phyloP scores from a whole-genome alignment of 1,140 invertebrate genomes.

The Eriocheir sinensis region DNA sequence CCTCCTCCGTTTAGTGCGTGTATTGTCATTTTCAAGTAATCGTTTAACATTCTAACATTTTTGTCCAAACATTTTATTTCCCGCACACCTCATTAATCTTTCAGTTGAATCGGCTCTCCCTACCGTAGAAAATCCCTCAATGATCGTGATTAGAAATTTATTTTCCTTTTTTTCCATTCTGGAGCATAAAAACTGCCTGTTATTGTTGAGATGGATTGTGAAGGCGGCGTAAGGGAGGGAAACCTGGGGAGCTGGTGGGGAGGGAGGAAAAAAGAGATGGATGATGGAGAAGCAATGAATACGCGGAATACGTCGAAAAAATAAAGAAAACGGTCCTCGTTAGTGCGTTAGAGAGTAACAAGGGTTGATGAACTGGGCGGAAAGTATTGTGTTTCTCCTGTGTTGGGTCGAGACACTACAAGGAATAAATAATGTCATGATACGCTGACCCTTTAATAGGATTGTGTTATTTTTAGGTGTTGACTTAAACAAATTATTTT shows the following conservation, averaged over 20 bases:
- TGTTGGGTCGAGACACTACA: too few species aligned
- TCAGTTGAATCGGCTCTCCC: slow-evolving; percentile 8
- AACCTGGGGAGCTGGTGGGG: neutral
- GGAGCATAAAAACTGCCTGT: neutral
- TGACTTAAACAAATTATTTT: too few species aligned
- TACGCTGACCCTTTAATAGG: too few species aligned
- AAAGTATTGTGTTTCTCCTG: too few species aligned
- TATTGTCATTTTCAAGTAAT: slow-evolving; percentile 1
- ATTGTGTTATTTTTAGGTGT: too few species aligned
- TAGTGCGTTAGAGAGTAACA: too few species aligned
- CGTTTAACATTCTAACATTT: neutral
- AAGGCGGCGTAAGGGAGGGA: neutral
- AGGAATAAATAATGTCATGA: too few species aligned
- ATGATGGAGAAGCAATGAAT: neutral
- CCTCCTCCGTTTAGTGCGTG: neutral
- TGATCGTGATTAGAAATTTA: slow-evolving; percentile 6
- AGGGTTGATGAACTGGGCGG: too few species aligned
- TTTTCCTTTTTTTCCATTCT: neutral
- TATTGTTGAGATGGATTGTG: neutral
- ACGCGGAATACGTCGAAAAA: neutral
- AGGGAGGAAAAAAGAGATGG: neutral
- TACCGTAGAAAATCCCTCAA: neutral
- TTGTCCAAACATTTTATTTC: neutral
- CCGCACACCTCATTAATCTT: slow-evolving; percentile 15
- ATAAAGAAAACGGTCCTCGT: too few species aligned